phyloP scores from a whole-genome alignment of 2,888 invertebrate species.

The Leptothorax acervorum region DNA sequence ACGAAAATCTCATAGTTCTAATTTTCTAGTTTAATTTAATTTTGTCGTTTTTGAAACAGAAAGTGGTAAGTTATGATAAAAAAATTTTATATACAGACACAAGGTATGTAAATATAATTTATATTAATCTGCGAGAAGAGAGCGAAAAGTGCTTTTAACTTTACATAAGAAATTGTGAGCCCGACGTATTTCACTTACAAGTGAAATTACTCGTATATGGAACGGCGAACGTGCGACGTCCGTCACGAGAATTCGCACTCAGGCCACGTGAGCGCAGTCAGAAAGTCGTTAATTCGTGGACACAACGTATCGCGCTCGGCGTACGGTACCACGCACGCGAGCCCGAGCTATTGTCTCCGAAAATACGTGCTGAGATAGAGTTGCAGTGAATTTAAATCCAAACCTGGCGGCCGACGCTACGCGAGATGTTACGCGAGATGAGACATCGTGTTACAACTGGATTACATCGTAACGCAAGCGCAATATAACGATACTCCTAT shows the following conservation, averaged over 20 bases:
- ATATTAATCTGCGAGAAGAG: neutral
- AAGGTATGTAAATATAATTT: neutral
- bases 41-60: neutral
- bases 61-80: neutral
- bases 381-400: conserved; percentile 49
- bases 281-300: conserved; percentile 62
- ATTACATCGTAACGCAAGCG: conserved; percentile 40
- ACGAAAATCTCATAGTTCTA: neutral
- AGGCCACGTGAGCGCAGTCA: conserved; percentile 49
- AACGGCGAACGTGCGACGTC: conserved; percentile 22
- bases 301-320: conserved; percentile 42
- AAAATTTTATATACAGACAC: neutral
- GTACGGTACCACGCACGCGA: conserved; percentile 47
- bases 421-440: conserved; percentile 51
- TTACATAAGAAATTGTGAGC: conserved; percentile 9
- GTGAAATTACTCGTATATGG: conserved; percentile 31
- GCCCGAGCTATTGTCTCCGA: conserved; percentile 53
- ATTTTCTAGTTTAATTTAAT: neutral
- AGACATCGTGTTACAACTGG: conserved; percentile 42
- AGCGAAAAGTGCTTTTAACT: neutral
- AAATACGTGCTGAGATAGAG: conserved; percentile 51
- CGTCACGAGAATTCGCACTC: conserved; percentile 38
- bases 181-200: conserved; percentile 11
- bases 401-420: conserved; percentile 32
- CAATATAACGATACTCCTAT: conserved; percentile 4